Conservation (phyloP, 2,113 vertebrate genomes). For the Pantherophis guttatus region DNA sequence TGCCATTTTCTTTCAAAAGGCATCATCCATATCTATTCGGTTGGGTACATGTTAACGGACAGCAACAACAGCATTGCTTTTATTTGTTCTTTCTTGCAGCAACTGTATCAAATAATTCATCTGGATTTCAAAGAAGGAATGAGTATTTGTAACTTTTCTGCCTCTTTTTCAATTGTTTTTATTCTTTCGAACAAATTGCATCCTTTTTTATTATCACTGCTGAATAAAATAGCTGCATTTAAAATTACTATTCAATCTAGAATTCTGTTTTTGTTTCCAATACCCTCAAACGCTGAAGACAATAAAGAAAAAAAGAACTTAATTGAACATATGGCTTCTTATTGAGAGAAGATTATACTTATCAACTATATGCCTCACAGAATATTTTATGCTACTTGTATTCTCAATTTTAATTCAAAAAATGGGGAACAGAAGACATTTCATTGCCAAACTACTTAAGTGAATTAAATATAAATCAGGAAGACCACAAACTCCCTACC, state of each 20-base stretch:
- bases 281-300: background rate
- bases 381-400: background rate
- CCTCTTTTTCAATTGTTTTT: background rate
- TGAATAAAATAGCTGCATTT: background rate
- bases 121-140: background rate
- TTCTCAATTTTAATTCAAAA: background rate
- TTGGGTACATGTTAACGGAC: background rate
- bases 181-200: background rate
- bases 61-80: background rate
- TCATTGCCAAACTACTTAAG: background rate
- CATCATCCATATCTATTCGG: background rate
- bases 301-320: background rate
- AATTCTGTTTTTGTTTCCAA: background rate
- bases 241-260: background rate
- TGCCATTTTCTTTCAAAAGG: background rate
- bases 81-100: background rate
- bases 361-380: background rate
- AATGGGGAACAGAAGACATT: background rate
- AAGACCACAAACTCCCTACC: background rate
- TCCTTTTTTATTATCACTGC: background rate
- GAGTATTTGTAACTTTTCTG: background rate
- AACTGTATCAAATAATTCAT: background rate
- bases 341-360: background rate
- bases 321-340: background rate
- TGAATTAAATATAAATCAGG: background rate